Evolutionary conservation across 1,140 invertebrate species (phyloP).

Genomic region (Philotrypesis tridentata): DNA sequence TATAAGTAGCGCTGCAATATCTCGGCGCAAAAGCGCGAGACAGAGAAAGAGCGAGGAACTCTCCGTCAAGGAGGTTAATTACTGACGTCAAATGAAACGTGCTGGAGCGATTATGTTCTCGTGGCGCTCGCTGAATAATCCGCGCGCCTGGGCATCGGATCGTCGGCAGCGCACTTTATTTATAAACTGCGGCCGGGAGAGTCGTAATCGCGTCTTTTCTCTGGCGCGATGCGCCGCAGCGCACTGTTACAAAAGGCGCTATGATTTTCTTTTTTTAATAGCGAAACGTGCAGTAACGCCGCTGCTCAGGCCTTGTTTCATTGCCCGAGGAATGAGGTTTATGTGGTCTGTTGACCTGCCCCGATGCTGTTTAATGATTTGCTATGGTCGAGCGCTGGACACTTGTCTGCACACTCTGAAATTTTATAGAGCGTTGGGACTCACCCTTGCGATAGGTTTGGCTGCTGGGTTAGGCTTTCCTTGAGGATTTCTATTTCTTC

Average conservation of each 20-base stretch:
- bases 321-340: not conserved
- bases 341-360: not conserved
- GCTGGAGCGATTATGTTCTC: slow-evolving; percentile 4
- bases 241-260: not conserved
- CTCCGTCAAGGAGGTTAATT: slow-evolving; percentile 39
- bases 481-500: slow-evolving; percentile 58
- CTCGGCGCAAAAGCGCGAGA: not conserved
- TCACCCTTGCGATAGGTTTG: slow-evolving; percentile 68
- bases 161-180: not conserved
- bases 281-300: not conserved
- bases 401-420: not conserved
- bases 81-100: slow-evolving; percentile 14
- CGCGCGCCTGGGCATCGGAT: not conserved
- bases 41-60: not conserved
- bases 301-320: no score
- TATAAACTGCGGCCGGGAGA: not conserved
- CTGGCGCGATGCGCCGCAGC: no score
- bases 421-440: slow-evolving; percentile 16
- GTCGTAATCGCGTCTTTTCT: no score
- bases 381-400: not conserved
- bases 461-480: slow-evolving; percentile 63
- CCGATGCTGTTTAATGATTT: not conserved
- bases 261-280: not conserved
- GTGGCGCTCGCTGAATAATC: not conserved
- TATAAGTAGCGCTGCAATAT: no score